Evolutionary conservation across 2,797 vertebrate genomes (phyloP).

Genomic region (Apodemus agrarius): DNA sequence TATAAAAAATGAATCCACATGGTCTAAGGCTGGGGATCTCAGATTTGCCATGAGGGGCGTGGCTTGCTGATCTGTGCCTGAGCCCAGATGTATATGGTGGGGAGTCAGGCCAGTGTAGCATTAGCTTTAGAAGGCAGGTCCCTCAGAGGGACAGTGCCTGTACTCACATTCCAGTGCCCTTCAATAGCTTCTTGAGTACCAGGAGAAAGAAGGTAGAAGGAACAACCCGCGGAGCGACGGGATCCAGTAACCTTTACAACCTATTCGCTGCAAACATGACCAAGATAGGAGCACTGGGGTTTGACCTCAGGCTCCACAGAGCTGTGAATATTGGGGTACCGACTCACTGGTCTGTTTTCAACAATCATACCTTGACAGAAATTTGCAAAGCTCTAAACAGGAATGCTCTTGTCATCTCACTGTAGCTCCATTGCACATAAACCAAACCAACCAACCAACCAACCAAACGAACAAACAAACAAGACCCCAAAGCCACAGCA

Average conservation of each 20-base stretch:
- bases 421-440: not conserved
- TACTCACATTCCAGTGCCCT: too few species aligned
- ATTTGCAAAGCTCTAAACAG: not conserved
- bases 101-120: not conserved
- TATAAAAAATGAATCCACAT: not conserved
- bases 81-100: not conserved
- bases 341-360: not conserved
- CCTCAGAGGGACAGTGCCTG: not conserved
- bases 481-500: not conserved
- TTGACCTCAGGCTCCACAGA: not conserved
- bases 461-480: not conserved
- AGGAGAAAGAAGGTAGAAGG: not conserved
- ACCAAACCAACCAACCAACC: too few species aligned
- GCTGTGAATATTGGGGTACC: not conserved
- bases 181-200: not conserved
- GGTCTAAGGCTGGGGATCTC: not conserved
- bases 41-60: not conserved
- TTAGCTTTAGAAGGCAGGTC: not conserved
- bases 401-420: not conserved
- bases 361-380: not conserved
- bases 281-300: not conserved
- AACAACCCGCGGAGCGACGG: too few species aligned
- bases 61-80: not conserved
- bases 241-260: not conserved
- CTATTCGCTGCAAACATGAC: not conserved